Evolutionary conservation across 1,140 invertebrate genomes (phyloP).

Genomic region (Drosophila lacertosa): DNA sequence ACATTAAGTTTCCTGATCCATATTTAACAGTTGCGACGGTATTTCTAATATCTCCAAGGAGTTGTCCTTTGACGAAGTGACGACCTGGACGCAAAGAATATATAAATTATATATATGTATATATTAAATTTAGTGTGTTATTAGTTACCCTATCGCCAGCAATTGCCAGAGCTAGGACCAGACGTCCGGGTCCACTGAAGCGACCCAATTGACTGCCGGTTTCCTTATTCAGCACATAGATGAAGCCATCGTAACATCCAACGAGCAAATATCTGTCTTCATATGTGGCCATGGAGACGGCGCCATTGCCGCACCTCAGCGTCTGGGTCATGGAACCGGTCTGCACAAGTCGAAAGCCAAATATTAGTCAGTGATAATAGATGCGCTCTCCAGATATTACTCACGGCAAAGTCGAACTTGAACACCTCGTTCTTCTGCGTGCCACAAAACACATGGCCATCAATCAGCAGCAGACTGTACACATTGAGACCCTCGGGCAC

Average conservation of each 20-base stretch:
- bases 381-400: background rate
- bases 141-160: slow-evolving; percentile 86
- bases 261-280: slow-evolving; percentile 86
- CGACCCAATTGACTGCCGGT: slow-evolving; percentile 83
- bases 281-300: slow-evolving; percentile 87
- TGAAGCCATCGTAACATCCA: slow-evolving; percentile 89
- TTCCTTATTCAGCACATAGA: slow-evolving; percentile 87
- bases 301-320: slow-evolving; percentile 87
- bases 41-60: slow-evolving; percentile 68
- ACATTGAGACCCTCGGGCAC: slow-evolving; percentile 87
- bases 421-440: slow-evolving; percentile 88
- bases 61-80: slow-evolving; percentile 77
- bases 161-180: slow-evolving; percentile 87
- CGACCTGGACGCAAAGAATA: slow-evolving; percentile 49
- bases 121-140: background rate
- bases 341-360: slow-evolving; percentile 70
- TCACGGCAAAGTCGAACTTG: slow-evolving; percentile 88
- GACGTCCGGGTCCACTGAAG: slow-evolving; percentile 87
- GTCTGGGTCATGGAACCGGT: slow-evolving; percentile 85
- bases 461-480: slow-evolving; percentile 87
- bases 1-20: slow-evolving; percentile 1
- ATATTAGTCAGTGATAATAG: background rate
- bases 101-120: slow-evolving; percentile 1
- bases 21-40: slow-evolving; percentile 46
- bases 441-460: slow-evolving; percentile 88